phyloP scores from a whole-genome alignment of 2,113 vertebrate species.

The Lophura nycthemera region DNA sequence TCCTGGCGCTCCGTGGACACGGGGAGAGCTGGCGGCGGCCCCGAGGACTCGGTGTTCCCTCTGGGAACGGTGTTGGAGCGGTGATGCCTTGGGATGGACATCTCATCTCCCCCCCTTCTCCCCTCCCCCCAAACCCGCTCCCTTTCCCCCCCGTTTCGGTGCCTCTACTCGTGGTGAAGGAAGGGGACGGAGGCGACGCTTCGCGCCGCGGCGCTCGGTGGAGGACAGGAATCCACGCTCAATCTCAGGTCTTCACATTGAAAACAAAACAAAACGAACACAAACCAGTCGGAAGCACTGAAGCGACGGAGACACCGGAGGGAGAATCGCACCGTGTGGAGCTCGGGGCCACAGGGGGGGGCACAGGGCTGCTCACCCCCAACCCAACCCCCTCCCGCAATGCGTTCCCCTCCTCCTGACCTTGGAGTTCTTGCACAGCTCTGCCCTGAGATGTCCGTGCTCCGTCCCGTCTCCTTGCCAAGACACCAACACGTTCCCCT shows the following conservation, averaged over 20 bases:
- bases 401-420: neutral
- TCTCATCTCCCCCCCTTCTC: no score
- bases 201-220: slow-evolving; percentile 37
- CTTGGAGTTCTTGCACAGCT: neutral
- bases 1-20: neutral
- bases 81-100: slow-evolving; percentile 41
- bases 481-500: neutral
- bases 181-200: slow-evolving; percentile 52
- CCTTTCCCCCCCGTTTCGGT: slow-evolving; percentile 58
- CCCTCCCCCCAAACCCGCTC: no score
- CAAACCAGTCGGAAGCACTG: slow-evolving; percentile 33
- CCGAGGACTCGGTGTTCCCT: slow-evolving; percentile 5
- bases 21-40: slow-evolving; percentile 55
- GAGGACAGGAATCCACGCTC: slow-evolving; percentile 73
- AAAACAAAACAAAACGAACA: slow-evolving; percentile 30
- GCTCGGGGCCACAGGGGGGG: neutral
- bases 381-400: no score
- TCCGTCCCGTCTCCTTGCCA: neutral
- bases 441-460: neutral
- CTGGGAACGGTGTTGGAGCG: no score
- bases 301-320: slow-evolving; percentile 8
- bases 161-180: slow-evolving; percentile 73
- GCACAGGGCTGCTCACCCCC: neutral
- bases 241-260: slow-evolving; percentile 82
- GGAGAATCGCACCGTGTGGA: slow-evolving; percentile 7